Conservation (phyloP, 2,113 vertebrate genomes). For the Albula glossodonta region DNA sequence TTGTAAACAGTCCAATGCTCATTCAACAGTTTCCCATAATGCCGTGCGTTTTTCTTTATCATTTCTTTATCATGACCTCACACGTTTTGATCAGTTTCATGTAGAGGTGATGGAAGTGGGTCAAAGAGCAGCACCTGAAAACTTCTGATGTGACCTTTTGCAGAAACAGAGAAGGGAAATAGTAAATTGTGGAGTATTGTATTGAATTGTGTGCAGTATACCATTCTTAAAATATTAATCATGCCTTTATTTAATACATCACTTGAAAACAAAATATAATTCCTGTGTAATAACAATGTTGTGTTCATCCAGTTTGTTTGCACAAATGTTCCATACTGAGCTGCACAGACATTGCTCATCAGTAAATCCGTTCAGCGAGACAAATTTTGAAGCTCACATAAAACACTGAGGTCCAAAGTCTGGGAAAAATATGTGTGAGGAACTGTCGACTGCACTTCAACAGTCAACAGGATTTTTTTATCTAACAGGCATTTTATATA, state of each 20-base stretch:
- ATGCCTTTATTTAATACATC: neutral
- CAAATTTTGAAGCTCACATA: neutral
- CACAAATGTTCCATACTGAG: neutral
- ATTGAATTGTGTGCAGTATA: no score
- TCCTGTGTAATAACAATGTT: neutral
- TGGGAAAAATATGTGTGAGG: neutral
- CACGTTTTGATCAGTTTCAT: neutral
- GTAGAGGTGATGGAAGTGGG: neutral
- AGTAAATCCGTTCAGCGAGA: neutral
- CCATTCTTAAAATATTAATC: no score
- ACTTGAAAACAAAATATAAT: neutral
- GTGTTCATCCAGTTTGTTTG: neutral
- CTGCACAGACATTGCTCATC: neutral
- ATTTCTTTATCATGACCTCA: neutral
- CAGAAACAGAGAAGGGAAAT: neutral
- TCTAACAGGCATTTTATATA: neutral
- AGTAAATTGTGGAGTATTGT: neutral
- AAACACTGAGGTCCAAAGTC: neutral
- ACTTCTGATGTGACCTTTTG: neutral
- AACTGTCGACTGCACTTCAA: neutral
- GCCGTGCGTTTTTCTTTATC: neutral
- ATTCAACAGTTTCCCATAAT: neutral
- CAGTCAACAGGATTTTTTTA: neutral
- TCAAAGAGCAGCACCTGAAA: neutral
- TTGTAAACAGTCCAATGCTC: neutral